Conservation (phyloP, 2,113 vertebrate genomes). For the Archilochus colubris region DNA sequence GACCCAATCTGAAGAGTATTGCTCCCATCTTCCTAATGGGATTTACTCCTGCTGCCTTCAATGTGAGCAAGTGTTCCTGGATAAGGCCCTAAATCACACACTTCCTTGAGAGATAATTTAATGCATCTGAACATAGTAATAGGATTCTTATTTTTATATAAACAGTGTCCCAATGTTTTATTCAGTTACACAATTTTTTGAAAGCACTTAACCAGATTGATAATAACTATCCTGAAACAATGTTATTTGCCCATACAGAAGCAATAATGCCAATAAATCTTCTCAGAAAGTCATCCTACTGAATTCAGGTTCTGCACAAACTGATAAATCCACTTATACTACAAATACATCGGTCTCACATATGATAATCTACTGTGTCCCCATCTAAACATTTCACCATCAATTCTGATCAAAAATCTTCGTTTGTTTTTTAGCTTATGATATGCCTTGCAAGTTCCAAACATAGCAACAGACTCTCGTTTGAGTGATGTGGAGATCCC, state of each 20-base stretch:
- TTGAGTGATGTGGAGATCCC: not conserved
- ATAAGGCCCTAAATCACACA: not conserved
- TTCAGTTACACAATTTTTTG: not conserved
- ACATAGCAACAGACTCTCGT: not conserved
- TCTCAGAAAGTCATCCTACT: not conserved
- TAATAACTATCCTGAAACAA: not conserved
- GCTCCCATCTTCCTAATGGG: not conserved
- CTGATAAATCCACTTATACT: not conserved
- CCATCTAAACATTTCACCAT: not conserved
- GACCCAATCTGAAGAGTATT: not conserved
- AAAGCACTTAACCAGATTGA: not conserved
- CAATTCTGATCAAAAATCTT: not conserved
- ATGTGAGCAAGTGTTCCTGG: not conserved
- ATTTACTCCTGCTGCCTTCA: not conserved
- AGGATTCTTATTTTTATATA: not conserved
- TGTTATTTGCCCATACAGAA: not conserved
- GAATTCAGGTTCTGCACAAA: not conserved
- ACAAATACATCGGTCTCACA: not conserved
- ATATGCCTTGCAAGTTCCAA: not conserved
- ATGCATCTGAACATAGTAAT: not conserved
- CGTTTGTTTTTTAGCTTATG: not conserved
- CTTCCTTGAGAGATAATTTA: not conserved
- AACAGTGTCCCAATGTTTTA: not conserved
- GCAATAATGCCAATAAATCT: not conserved
- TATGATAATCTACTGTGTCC: not conserved